Evolutionary conservation across 2,113 vertebrate genomes (phyloP), one percentile per base, ranked within the genome.

Genomic region (Entelurus aequoreus): DNA sequence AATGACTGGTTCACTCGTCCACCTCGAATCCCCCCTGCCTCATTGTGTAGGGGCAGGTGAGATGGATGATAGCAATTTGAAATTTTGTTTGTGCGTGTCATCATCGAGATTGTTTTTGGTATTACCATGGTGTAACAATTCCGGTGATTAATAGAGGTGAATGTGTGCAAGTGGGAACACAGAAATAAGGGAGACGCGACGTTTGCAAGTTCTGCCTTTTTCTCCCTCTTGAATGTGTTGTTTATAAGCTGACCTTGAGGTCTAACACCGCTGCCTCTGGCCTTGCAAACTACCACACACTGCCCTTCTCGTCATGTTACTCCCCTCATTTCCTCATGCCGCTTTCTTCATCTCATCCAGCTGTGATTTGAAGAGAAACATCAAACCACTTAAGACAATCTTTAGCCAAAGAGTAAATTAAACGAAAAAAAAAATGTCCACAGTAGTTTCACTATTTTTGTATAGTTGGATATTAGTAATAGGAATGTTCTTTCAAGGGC

Each of bases 11-110:
- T 69, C 65, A 61, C 65, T 72, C 73, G 46, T 28, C 76, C 58
- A 63, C 69, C 57, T 6, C 49, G 5, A 38, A 52, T 51, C 62
- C 54, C 48, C 36, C 62, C n/a, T 28, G 28, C 52, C 5, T 28
- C 44, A 66, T 61, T 65, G 69, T 81, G 76, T 75, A 1, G 72
- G 81, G 80, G 82, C 83, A 86, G 87, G 87, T 88, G 84, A 87
- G 87, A 87, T 87, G 87, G 87, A 88, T 88, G 87, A 88, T 88
- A 88, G 84, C 87, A 86, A 87, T 87, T 87, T 88, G 84, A 85
- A 77, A 85, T 87, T 87, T 87, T 88, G 85, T 87, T 87, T 88
- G 87, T 85, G 87, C 75, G 82, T 88, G 85, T 87, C 85, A 87
- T 87, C 85, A 87, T 88, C 82, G 81, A 86, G 87, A 88, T 87